Evolutionary conservation across 2,797 vertebrate genomes (phyloP).

Genomic region (Anabacerthia variegaticeps): DNA sequence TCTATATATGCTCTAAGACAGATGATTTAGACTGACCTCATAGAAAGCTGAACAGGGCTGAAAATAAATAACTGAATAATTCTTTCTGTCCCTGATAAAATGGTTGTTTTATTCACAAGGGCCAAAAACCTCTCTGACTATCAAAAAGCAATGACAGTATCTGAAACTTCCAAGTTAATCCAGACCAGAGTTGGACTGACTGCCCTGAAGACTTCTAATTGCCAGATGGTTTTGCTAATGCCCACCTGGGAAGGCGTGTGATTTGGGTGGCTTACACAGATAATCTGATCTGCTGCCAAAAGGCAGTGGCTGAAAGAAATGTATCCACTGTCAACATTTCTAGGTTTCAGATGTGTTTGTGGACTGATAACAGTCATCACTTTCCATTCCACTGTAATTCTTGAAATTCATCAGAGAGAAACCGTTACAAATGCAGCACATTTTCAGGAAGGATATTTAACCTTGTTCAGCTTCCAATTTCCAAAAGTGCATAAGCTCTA

Average conservation of each 20-base stretch:
- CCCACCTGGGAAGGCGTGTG: background rate
- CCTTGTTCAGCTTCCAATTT: background rate
- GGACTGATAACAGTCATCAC: background rate
- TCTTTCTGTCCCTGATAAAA: slow-evolving; percentile 45
- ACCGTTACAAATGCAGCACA: background rate
- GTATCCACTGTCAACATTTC: background rate
- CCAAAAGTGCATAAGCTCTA: background rate
- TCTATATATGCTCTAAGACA: background rate
- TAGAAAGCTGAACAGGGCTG: slow-evolving; percentile 44
- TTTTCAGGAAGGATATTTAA: background rate
- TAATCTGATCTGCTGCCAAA: slow-evolving; percentile 32
- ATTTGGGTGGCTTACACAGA: slow-evolving; percentile 28
- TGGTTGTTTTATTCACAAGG: slow-evolving; percentile 56
- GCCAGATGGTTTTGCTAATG: slow-evolving; percentile 70
- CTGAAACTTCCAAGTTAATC: slow-evolving; percentile 74
- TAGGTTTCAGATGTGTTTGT: slow-evolving; percentile 11
- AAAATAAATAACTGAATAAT: slow-evolving; percentile 66
- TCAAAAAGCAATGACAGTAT: slow-evolving; percentile 37
- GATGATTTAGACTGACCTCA: slow-evolving; percentile 30
- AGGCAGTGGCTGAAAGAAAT: background rate
- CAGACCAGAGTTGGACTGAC: slow-evolving; percentile 68
- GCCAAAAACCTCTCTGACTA: slow-evolving; percentile 52
- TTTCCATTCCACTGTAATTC: background rate
- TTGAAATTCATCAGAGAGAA: background rate
- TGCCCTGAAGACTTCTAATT: slow-evolving; percentile 68